Base-by-base conservation (phyloP, 2,888 invertebrate species). In the Cephus spinipes region DNA sequence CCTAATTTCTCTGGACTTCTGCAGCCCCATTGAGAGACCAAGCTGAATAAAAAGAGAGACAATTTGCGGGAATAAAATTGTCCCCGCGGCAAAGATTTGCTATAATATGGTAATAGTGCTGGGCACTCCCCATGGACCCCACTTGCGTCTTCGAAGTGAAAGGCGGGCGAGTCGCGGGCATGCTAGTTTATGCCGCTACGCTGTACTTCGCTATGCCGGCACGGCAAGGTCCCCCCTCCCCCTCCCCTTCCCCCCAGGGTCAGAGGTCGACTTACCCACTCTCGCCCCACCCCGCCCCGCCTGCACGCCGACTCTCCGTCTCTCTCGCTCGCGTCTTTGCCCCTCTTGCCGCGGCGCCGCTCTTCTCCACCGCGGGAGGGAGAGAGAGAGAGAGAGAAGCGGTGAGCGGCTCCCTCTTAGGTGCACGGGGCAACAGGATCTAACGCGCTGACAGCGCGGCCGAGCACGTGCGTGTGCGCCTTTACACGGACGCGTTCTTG, bases 191-290 rank as follows among this genome's bases (percentile, higher is more conserved):
- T 86, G 83, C 83, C 77, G 76, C 81, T 77, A 79, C 81, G 79
- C 77, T 80, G 80, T 79, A 73, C 71, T 79, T 81, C 81, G 85
- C 86, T 86, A 86, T 87, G 87, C 86, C 82, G 83, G 86, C 85
- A 84, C 84, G 85, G 89, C 89, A 88, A 89, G 88, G 89, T 88
- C 90, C 89, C 88, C 88, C 87, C 86, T 34, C 34, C 11, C 2
- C 35, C 35, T 11, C 11, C 35, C 35, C 35, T 0, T 2, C 89
- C 89, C 89, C 88, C 36, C 79, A 86, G 85, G 90, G 90, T 90
- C 90, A 89, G 83, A 87, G 90, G 90, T 90, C 89, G 89, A 86
- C 89, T 90, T 90, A 90, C 89, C 90, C 90, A 90, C 90, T 89
- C 87, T 87, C 69, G 85, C 84, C 83, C 87, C 80, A 68, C 80